Evolutionary conservation across 2,888 invertebrate genomes (phyloP), one percentile per base, ranked within the genome.

Genomic region (Orthosia cruda): DNA sequence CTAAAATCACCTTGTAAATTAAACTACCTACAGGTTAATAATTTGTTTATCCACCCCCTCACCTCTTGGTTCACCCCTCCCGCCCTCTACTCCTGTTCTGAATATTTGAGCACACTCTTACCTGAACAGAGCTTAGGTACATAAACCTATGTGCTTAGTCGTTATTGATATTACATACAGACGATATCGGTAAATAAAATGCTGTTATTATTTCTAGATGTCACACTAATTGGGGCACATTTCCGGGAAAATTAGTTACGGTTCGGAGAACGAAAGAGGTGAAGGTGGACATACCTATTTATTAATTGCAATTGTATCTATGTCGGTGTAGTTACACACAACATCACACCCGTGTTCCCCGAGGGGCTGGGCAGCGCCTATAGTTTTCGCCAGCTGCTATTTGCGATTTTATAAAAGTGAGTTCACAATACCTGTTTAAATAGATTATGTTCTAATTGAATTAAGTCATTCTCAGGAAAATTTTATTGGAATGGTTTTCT

Each of bases 41-140:
- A 57, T 57, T 73, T 3, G 66, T 55, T 40, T 13, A 23, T 16
- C 50, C 5, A 13, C 16, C 47, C 20, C n/a, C 40, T 13, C 4
- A 15, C 0, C 16, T 15, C 50, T 18, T 11, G 11, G 7, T n/a
- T 32, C 16, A 7, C 16, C 49, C 13, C 20, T 23, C 13, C 3
- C 16, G 18, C 45, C 61, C 11, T 9, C 32, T 18, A 40, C 23
- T 45, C 59, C n/a, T 13, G 45, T 12, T 18, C 18, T 32, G 50
- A 75, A 81, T 81, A 67, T 75, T 81, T 63, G 49, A 58, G 40
- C 62, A 26, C 40, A 26, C 49, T 50, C 50, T 32, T 45, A 26
- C 62, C 5, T 9, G 73, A 45, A 23, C n/a, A 13, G 13, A 52
- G 32, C 58, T 11, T 58, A 9, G 15, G 15, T 26, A 69, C 26